These are phyloP conservation scores for Orestias chungarensis DNA, from an alignment of 2,797 vertebrate species.

Conservation along the genomic window DNA sequence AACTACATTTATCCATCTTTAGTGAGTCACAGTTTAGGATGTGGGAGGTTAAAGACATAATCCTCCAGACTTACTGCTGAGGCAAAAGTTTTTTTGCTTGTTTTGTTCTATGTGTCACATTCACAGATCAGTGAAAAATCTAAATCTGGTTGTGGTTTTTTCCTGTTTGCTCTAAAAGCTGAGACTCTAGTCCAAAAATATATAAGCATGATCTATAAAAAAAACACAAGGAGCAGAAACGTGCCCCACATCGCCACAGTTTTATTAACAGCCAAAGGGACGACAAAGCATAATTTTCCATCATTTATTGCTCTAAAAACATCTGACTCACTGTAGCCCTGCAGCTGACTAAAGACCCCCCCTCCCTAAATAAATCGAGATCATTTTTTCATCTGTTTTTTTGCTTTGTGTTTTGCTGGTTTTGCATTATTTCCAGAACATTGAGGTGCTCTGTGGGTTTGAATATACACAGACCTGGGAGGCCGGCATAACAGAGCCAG, in stretches of 20 bases:
- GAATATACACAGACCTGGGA: slow-evolving; percentile 48
- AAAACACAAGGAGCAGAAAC: slow-evolving; percentile 49
- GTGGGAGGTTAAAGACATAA: slow-evolving; percentile 9
- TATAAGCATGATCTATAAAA: slow-evolving; percentile 48
- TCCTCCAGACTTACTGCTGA: slow-evolving; percentile 33
- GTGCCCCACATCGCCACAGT: slow-evolving; percentile 13
- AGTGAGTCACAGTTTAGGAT: slow-evolving; percentile 39
- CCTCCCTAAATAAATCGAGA: slow-evolving; percentile 30
- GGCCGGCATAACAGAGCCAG: slow-evolving; percentile 13
- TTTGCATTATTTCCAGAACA: slow-evolving; percentile 69
- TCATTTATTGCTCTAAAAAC: slow-evolving; percentile 21
- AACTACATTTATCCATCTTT: slow-evolving; percentile 38
- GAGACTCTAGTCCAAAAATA: slow-evolving; percentile 31
- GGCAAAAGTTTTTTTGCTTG: slow-evolving; percentile 28
- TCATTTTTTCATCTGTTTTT: slow-evolving; percentile 48
- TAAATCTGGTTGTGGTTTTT: slow-evolving; percentile 45
- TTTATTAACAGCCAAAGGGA: slow-evolving; percentile 18
- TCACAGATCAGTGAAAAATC: slow-evolving; percentile 15
- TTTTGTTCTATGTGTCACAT: slow-evolving; percentile 34
- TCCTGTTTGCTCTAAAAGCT: slow-evolving; percentile 8
- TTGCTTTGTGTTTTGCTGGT: slow-evolving; percentile 62
- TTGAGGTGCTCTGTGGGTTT: slow-evolving; percentile 53
- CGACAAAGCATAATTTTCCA: slow-evolving; percentile 23
- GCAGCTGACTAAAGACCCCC: slow-evolving; percentile 47
- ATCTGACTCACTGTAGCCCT: slow-evolving; percentile 73